Evolutionary conservation across 2,888 invertebrate genomes (phyloP).

Genomic region (Conistra vaccinii): DNA sequence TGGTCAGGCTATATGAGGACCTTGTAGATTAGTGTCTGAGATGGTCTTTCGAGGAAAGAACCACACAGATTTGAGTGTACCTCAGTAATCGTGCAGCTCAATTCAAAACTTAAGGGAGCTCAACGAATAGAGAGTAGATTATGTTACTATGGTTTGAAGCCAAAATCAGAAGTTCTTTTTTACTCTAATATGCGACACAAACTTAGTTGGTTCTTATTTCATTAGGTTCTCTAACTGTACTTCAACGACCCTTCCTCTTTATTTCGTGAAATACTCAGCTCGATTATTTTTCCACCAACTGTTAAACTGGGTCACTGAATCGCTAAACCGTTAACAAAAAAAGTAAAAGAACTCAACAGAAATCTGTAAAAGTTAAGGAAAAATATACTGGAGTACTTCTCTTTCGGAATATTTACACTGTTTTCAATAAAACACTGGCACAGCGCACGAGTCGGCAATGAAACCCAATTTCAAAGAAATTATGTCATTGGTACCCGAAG

Average conservation of each 20-base stretch:
- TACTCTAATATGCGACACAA: neutral
- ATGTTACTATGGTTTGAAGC: neutral
- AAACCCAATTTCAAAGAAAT: conserved; percentile 62
- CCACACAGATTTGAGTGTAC: neutral
- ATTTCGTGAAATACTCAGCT: neutral
- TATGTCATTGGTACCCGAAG: conserved; percentile 57
- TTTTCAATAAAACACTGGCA: conserved; percentile 43
- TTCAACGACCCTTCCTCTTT: neutral
- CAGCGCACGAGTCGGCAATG: conserved; percentile 42
- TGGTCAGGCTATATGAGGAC: neutral
- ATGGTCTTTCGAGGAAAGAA: neutral
- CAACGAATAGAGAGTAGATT: neutral
- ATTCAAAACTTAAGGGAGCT: no score
- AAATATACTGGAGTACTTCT: conserved; percentile 35
- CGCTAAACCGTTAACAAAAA: conserved; percentile 23
- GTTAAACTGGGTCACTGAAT: conserved; percentile 42
- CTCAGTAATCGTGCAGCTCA: neutral
- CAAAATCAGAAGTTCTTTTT: neutral
- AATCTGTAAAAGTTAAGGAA: conserved; percentile 32
- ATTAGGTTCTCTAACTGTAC: conserved; percentile 3
- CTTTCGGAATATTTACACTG: conserved; percentile 41
- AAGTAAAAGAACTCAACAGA: conserved; percentile 2
- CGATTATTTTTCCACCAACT: conserved; percentile 9
- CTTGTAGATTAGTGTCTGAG: neutral
- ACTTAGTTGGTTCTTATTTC: neutral